A percentile compares a stretch with the other conserved stretches of the same genome.
These are phyloP conservation scores for Tipula confusa DNA, from an alignment of 2,888 invertebrate genomes.

Conservation along the genomic window DNA sequence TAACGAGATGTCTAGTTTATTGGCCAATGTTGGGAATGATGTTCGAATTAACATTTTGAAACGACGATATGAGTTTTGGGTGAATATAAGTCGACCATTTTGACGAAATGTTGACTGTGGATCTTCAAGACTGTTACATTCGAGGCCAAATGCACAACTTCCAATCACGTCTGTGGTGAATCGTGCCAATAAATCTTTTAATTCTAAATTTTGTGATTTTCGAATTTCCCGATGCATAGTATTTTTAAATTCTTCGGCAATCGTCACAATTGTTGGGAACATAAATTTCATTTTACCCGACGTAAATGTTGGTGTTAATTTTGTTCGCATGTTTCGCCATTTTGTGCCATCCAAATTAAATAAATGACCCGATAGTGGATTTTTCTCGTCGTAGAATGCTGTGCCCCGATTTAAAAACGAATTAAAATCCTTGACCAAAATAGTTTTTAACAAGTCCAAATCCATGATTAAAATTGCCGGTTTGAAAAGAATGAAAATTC, in stretches of 20 bases:
- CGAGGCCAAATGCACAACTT: constrained; percentile 50
- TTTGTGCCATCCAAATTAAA: constrained; percentile 41
- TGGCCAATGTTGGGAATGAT: constrained; percentile 7
- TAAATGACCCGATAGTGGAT: constrained; percentile 41
- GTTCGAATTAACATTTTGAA: background rate
- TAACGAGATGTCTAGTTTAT: background rate
- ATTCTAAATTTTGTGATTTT: constrained; percentile 41
- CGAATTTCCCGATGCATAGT: constrained; percentile 27
- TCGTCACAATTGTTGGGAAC: constrained; percentile 44
- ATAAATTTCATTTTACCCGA: constrained; percentile 52
- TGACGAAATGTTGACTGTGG: constrained; percentile 45
- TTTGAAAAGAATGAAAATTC: constrained; percentile 33
- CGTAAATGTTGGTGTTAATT: constrained; percentile 52
- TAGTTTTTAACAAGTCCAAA: constrained; percentile 44
- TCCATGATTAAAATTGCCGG: constrained; percentile 38
- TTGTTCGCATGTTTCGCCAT: constrained; percentile 50
- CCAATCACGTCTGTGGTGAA: constrained; percentile 53
- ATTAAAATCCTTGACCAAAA: constrained; percentile 41
- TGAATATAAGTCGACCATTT: constrained; percentile 38
- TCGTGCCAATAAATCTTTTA: constrained; percentile 48
- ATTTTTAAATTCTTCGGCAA: constrained; percentile 3
- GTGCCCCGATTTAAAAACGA: constrained; percentile 41
- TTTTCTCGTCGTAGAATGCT: constrained; percentile 38
- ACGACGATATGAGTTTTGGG: background rate
- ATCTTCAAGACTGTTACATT: constrained; percentile 48